A percentile compares a stretch with the other conserved stretches of the same genome.
Evolutionary conservation across 2,113 vertebrate species (phyloP).

Genomic region (Carassius gibelio): DNA sequence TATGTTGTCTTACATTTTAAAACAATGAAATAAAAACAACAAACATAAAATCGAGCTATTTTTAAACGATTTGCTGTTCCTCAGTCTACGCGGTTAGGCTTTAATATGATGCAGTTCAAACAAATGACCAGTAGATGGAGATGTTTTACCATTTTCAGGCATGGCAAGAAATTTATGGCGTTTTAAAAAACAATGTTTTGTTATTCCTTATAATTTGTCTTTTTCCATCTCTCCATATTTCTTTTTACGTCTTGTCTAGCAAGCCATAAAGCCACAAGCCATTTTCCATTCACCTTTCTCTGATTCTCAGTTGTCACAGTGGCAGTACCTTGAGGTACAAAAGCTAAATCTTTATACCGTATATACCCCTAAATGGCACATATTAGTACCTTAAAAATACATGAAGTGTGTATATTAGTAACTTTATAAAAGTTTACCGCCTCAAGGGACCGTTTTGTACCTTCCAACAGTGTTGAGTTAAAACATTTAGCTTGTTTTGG

Average conservation of each 20-base stretch:
- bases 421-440: too few species aligned
- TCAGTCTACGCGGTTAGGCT: background rate
- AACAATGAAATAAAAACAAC: background rate
- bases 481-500: background rate
- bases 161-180: background rate
- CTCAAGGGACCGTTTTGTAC: too few species aligned
- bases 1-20: background rate
- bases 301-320: background rate
- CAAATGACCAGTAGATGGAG: slow-evolving; percentile 39
- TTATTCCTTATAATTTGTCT: background rate
- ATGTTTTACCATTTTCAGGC: background rate
- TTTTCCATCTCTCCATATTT: background rate
- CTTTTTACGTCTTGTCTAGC: background rate
- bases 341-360: background rate
- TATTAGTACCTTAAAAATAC: background rate
- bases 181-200: background rate
- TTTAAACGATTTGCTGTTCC: background rate
- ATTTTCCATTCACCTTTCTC: background rate
- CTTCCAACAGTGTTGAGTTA: background rate
- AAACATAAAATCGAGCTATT: background rate
- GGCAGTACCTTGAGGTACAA: background rate
- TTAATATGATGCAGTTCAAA: background rate
- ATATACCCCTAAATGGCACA: background rate
- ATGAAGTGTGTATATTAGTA: too few species aligned
- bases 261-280: background rate